Conservation (phyloP, 2,888 invertebrate genomes). For the Mallateleia sp. region DNA sequence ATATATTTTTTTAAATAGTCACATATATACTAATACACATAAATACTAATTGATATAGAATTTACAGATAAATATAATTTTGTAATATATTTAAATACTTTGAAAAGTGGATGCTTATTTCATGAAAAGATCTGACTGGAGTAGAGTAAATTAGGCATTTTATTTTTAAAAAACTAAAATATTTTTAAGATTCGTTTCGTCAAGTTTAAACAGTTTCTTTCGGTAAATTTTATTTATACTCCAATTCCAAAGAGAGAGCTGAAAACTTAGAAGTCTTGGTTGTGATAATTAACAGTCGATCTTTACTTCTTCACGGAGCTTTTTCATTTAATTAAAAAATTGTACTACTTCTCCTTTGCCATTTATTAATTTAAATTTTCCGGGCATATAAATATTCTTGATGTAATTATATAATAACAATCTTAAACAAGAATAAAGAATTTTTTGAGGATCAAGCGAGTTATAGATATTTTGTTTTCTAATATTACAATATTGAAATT, state of each 20-base stretch:
- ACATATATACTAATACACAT: no score
- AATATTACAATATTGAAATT: not conserved
- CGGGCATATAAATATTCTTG: not conserved
- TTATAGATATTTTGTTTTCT: no score
- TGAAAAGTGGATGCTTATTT: not conserved
- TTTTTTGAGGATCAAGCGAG: no score
- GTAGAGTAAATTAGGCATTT: slow-evolving; percentile 20
- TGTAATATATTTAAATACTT: not conserved
- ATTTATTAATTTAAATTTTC: slow-evolving; percentile 18
- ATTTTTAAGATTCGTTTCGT: slow-evolving; percentile 37
- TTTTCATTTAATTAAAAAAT: slow-evolving; percentile 27
- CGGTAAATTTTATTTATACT: slow-evolving; percentile 17
- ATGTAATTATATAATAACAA: not conserved
- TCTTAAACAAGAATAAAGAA: no score
- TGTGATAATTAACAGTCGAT: slow-evolving; percentile 31
- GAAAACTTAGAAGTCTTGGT: slow-evolving; percentile 29
- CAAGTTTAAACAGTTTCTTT: slow-evolving; percentile 30
- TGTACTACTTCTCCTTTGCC: not conserved
- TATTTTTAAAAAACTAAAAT: slow-evolving; percentile 31
- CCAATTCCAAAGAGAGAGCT: slow-evolving; percentile 17
- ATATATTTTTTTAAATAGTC: no score
- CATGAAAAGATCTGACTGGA: slow-evolving; percentile 18
- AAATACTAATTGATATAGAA: no score
- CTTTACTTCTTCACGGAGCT: slow-evolving; percentile 16
- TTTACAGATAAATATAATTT: not conserved